Evolutionary conservation across 2,113 vertebrate species (phyloP).

Genomic region (Petromus typicus): DNA sequence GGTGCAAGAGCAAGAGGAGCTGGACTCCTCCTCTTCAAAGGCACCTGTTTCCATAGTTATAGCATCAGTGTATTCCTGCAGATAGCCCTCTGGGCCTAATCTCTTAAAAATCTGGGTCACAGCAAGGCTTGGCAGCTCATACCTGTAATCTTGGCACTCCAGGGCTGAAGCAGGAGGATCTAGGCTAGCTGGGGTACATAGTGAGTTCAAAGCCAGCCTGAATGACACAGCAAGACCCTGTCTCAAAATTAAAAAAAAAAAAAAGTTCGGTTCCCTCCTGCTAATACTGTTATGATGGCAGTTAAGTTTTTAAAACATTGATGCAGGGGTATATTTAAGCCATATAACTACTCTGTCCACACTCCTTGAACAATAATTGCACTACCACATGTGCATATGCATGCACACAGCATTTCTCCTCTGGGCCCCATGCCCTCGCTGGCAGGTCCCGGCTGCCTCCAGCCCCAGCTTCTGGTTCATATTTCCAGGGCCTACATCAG

Average conservation of each 20-base stretch:
- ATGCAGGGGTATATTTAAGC: background rate
- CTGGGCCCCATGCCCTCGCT: background rate
- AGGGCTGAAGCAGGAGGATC: no score
- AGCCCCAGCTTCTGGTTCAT: background rate
- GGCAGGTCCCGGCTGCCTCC: background rate
- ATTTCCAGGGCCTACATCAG: background rate
- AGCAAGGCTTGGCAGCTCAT: no score
- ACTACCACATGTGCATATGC: background rate
- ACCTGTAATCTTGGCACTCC: no score
- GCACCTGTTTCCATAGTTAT: background rate
- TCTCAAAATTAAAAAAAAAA: no score
- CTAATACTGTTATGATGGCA: accelerated
- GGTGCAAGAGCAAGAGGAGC: background rate
- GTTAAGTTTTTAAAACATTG: background rate
- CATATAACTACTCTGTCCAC: background rate
- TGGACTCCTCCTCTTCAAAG: background rate
- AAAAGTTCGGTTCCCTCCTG: background rate
- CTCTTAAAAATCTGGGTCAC: background rate
- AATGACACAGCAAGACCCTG: no score
- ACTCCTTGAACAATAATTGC: background rate
- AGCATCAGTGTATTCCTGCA: no score
- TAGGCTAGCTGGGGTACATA: no score
- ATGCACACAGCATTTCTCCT: background rate
- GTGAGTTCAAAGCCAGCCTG: no score
- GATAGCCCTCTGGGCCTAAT: background rate